Base-by-base conservation (phyloP, 2,797 vertebrate genomes). In the Pagetopsis macropterus region DNA sequence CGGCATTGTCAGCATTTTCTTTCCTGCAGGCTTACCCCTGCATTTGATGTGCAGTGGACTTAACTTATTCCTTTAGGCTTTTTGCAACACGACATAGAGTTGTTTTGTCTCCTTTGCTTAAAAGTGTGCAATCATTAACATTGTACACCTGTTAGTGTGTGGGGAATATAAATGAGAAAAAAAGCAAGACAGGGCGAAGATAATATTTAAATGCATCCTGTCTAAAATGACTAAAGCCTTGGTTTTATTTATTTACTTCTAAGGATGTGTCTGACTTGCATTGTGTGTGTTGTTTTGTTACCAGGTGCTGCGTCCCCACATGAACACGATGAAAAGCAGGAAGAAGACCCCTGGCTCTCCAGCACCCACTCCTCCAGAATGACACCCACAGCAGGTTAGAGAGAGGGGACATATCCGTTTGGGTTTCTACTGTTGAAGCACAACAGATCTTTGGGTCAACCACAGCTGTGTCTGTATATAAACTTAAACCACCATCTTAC, bases 321-420 rank as follows among this genome's bases (percentile, higher is more conserved):
- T 61, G 23, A 56, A 59, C 67, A 72, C 5, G 12, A 44, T 16
- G 62, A 75, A 59, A 72, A 77, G 23, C 68, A 54, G 37, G 62
- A 75, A 40, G 76, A 81, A 37, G 73, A 76, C 7, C 19, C 8
- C 9, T 46, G 33, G 60, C 48, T 61, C 21, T 75, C 65, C 3
- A 56, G 40, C 63, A 58, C 56, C 40, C 10, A 37, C 1, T 5
- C 48, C 45, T 79, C 76, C 56, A 81, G 70, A 43, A 72, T 37
- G 56, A 78, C 57, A 9, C 65, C 64, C 40, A 44, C 75, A 37
- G 54, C 76, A 86, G 87, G 89, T 91, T 14, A 76, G 79, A 71
- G 31, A 49, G 10, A 21, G 11, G 10, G 1, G 13, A 41, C 33
- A n/a, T 2, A 27, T 23, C 6, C 1, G 13, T 61, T 60, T 31